Evolutionary conservation across 1,140 invertebrate genomes (phyloP).

Genomic region (Thalassaphorura encarpata): DNA sequence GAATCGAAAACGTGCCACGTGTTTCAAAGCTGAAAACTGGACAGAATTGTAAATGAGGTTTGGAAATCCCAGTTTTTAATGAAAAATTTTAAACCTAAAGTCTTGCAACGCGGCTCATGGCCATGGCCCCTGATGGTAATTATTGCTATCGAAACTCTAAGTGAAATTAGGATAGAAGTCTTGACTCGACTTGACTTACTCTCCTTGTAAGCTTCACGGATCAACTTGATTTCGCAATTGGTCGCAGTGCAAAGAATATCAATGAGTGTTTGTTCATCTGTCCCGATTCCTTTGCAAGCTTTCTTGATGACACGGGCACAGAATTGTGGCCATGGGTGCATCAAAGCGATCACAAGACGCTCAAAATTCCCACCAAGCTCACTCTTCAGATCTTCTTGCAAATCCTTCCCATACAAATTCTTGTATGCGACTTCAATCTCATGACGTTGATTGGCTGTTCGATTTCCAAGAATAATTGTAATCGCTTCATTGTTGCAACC

Average conservation of each 20-base stretch:
- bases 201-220: conserved; percentile 66
- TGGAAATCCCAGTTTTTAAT: too few relatives aligned
- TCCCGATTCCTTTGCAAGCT: conserved; percentile 41
- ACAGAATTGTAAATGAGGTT: too few relatives aligned
- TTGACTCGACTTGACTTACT: conserved; percentile 46
- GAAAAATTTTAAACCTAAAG: too few relatives aligned
- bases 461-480: conserved; percentile 75
- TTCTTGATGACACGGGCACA: conserved; percentile 43
- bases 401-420: conserved; percentile 82
- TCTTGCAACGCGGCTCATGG: too few relatives aligned
- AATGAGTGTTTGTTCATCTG: conserved; percentile 65
- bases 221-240: conserved; percentile 72
- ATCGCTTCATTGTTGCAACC: conserved; percentile 86
- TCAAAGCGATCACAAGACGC: conserved; percentile 44
- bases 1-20: too few relatives aligned
- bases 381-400: conserved; percentile 59
- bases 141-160: too few relatives aligned
- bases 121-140: too few relatives aligned
- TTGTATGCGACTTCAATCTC: conserved; percentile 87
- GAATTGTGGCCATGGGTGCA: conserved; percentile 43
- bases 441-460: conserved; percentile 78
- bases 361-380: conserved; percentile 49
- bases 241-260: conserved; percentile 81
- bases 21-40: too few relatives aligned
- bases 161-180: neutral